These are phyloP conservation scores for Heterotis niloticus DNA, from an alignment of 2,113 vertebrate genomes.

Conservation along the genomic window DNA sequence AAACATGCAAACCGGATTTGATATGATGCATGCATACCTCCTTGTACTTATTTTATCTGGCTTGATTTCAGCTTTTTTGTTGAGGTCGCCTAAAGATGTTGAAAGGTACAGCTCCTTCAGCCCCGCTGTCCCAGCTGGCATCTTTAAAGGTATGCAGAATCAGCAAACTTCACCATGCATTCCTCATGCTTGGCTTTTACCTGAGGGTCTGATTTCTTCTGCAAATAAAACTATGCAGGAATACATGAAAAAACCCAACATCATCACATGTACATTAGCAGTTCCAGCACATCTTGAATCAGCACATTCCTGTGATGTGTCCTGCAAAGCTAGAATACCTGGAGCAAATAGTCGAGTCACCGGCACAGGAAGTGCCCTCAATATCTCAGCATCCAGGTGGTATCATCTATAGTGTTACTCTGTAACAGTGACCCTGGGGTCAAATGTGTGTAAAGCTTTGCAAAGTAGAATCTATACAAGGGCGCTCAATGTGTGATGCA, in stretches of 20 bases:
- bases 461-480: neutral
- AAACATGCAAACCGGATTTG: neutral
- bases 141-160: conserved; percentile 57
- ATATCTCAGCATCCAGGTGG: no score
- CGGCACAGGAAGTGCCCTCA: no score
- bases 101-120: conserved; percentile 90
- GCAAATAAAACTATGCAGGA: neutral
- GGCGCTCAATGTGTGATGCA: no score
- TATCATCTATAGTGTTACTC: neutral
- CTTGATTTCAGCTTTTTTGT: conserved; percentile 92
- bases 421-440: neutral
- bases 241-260: no score
- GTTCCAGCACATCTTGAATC: no score
- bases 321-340: no score
- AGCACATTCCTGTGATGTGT: no score
- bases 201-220: conserved; percentile 56
- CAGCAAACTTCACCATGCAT: conserved; percentile 32
- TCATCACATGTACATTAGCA: no score
- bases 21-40: conserved; percentile 53
- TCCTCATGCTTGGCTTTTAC: conserved; percentile 43
- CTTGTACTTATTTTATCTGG: conserved; percentile 83
- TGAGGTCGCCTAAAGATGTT: conserved; percentile 88
- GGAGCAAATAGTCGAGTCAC: no score
- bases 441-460: neutral
- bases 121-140: conserved; percentile 89